Base-by-base conservation (phyloP, 2,113 vertebrate genomes). In the Peromyscus leucopus region DNA sequence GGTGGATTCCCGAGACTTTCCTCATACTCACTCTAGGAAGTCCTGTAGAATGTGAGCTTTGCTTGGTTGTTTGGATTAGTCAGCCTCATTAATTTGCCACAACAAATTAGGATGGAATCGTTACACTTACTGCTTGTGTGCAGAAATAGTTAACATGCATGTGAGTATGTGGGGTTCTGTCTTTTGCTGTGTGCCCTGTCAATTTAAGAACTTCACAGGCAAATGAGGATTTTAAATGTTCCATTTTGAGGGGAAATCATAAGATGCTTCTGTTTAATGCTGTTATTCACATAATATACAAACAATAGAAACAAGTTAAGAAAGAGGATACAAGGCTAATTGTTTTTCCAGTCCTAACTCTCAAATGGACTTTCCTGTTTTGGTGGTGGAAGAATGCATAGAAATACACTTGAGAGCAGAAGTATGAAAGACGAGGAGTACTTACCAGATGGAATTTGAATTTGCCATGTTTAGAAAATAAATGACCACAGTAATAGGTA, bases 181-280 rank as follows among this genome's bases (percentile, higher is more conserved):
- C 76, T 79, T 86, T 80, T 91, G 28, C 7, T 15, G 22, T 28
- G 1, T 74, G 31, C 89, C n/a, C 48, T 94, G 31, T 55, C 16
- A 46, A 31, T 61, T 88, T 71, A 71, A 88, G 22, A 76, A 55
- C 31, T 88, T 93, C 16, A 61, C 51, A 76, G 76, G 28, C 79
- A 76, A 94, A 36, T 72, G 61, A 89, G 26, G 22, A 74, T n/a
- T 94, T 74, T 72, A 88, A 87, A 91, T n/a, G 42, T 72, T 74
- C 46, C 46, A 90, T 55, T 67, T 89, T 42, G 1, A 51, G 5
- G 16, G 21, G 46, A 71, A 69, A 39, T 63, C 0, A 24, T 19
- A 57, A 63, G 63, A 71, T 10, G 11, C 24, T 69, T 67, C 28
- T 67, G 80, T 67, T 36, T 89, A 92, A 76, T 71, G 78, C 15